Conservation (phyloP, 2,797 vertebrate genomes). For the Propithecus perrieri region DNA sequence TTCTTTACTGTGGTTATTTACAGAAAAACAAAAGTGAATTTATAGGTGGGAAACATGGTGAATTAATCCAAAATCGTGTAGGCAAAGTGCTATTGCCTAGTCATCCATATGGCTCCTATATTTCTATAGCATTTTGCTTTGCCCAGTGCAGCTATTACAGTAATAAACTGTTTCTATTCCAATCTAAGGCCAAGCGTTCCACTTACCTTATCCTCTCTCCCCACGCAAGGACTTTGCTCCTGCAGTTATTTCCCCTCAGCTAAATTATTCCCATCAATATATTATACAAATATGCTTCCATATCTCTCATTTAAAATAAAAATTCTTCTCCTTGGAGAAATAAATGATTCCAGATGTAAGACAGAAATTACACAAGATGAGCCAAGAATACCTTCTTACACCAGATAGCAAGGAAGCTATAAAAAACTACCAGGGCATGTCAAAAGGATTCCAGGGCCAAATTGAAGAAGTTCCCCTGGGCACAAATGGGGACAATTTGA, state of each 20-base stretch:
- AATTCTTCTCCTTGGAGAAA: neutral
- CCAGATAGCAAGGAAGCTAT: neutral
- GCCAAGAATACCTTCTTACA: neutral
- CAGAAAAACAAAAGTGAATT: slow-evolving; percentile 22
- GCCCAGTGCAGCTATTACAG: neutral
- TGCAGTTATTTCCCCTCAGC: neutral
- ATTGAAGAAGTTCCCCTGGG: neutral
- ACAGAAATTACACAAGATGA: neutral
- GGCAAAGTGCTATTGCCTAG: neutral
- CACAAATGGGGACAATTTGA: neutral
- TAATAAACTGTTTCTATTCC: neutral
- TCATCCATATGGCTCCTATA: neutral
- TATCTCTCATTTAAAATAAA: neutral
- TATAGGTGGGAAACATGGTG: neutral
- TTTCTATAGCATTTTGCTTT: slow-evolving; percentile 19
- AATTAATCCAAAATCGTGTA: neutral
- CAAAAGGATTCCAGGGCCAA: neutral
- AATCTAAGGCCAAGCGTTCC: neutral
- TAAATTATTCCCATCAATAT: neutral
- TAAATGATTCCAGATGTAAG: neutral
- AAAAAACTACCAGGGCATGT: neutral
- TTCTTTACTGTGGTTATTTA: slow-evolving; percentile 27
- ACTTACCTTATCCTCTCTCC: neutral
- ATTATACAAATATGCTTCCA: neutral
- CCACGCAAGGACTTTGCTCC: neutral